Conservation (phyloP, 2,888 invertebrate species). For the Heliothis peltigera region DNA sequence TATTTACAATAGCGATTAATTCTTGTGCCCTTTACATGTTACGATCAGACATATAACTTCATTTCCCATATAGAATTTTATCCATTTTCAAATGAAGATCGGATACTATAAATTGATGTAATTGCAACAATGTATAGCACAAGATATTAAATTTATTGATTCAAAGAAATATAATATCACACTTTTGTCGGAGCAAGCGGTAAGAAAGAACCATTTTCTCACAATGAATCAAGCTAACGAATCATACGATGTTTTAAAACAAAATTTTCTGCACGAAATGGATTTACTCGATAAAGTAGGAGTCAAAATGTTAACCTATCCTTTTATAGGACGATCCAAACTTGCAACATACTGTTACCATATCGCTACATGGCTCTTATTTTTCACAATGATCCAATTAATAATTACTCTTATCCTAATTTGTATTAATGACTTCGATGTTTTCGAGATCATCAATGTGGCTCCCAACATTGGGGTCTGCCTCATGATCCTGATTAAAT, state of each 20-base stretch:
- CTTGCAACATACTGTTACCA: constrained; percentile 63
- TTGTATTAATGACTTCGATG: constrained; percentile 66
- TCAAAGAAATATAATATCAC: constrained; percentile 1
- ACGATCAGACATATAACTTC: constrained; percentile 16
- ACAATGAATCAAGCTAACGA: constrained; percentile 53
- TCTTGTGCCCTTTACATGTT: constrained; percentile 34
- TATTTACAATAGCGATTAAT: constrained; percentile 36
- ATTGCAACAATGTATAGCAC: constrained; percentile 4
- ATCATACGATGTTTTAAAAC: constrained; percentile 59
- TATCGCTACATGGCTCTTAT: constrained; percentile 63
- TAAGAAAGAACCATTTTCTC: not conserved
- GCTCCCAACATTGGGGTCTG: constrained; percentile 81
- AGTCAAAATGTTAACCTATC: constrained; percentile 74
- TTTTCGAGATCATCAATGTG: constrained; percentile 77
- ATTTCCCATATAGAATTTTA: not conserved
- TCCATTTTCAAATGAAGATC: constrained; percentile 9
- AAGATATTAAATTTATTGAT: constrained; percentile 5
- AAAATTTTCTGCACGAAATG: constrained; percentile 69
- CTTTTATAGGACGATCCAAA: constrained; percentile 72
- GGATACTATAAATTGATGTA: constrained; percentile 30
- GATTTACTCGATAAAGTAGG: constrained; percentile 71
- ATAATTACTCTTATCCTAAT: constrained; percentile 69
- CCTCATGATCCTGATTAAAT: constrained; percentile 76
- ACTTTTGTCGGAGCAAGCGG: constrained; percentile 4
- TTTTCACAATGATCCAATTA: constrained; percentile 73